Evolutionary conservation across 23 tunicate species (phyloP), one percentile per base, ranked within the genome.

Genomic region (Pegea sp.): DNA sequence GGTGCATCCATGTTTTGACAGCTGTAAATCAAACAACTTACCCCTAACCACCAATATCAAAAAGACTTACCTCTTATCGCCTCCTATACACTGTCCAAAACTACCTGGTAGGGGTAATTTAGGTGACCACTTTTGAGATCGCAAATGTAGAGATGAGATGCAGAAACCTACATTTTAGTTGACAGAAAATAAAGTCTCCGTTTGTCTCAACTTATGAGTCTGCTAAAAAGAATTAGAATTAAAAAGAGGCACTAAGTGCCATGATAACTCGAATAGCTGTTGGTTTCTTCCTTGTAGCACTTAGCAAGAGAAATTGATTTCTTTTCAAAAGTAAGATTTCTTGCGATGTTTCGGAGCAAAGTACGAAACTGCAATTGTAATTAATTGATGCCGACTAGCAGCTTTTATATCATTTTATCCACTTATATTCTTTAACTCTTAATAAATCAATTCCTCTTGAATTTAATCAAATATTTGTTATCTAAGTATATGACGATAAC

Each of bases 1-100:
- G 99, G 99, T 22, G 93, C 66, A 1, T 91, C 99, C 86, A 91
- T 72, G 57, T 91, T 84, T 54, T 42, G 50, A 57, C 97, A 87
- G 31, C 89, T 70, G 19, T 6, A 49, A 55, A 34, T 20, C 16
- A 24, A 62, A 16, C 19, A 0, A 49, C n/a, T n/a, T n/a, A n/a
- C n/a, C n/a, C n/a, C n/a, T n/a, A 19, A 42, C 18, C 0, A n/a
- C 48, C 48, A 0, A 0, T n/a, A n/a, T 42, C 48, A 42, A 19
- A n/a, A 5, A 11, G 26, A 66, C 54, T 53, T 29, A 84, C 95
- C 67, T 68, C 48, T 74, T 50, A 30, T 58, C 86, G 38, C 95
- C 95, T 50, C 48, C 26, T 26, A 84, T 73, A 42, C 95, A 84
- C 26, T 58, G 54, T 49, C 78, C 73, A 59, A 84, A 84, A 26